Conservation (phyloP, 1,140 invertebrate species). For the Macrocentrus cingulum region DNA sequence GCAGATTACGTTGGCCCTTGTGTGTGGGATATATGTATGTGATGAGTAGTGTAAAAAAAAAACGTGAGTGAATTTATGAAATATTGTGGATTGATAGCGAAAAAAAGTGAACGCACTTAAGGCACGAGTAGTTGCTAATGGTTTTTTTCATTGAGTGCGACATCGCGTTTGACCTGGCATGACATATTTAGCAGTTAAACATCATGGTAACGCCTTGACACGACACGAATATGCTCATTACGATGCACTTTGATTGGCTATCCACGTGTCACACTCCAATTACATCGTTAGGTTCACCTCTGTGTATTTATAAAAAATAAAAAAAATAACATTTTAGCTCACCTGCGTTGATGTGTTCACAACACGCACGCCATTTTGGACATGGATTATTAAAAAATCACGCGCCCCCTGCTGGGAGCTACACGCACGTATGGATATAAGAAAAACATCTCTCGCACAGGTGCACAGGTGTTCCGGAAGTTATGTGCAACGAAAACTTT, state of each 20-base stretch:
- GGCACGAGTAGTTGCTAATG: neutral
- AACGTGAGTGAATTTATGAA: too few relatives aligned
- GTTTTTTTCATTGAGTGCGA: neutral
- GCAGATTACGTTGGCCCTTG: too few relatives aligned
- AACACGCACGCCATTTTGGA: conserved; percentile 32
- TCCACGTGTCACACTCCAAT: conserved; percentile 32
- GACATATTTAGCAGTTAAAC: conserved; percentile 20
- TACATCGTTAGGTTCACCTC: conserved; percentile 20
- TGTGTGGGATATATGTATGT: too few relatives aligned
- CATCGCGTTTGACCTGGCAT: conserved; percentile 12
- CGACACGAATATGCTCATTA: conserved; percentile 16
- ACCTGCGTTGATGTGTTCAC: conserved; percentile 25
- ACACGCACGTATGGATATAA: conserved; percentile 18
- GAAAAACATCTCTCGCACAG: conserved; percentile 16
- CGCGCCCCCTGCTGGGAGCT: conserved; percentile 23
- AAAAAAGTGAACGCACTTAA: neutral
- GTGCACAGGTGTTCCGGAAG: conserved; percentile 28
- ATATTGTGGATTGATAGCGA: too few relatives aligned
- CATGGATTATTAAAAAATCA: conserved; percentile 29
- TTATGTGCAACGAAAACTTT: conserved; percentile 4
- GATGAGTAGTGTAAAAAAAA: too few relatives aligned
- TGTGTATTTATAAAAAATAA: neutral
- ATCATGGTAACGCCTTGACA: conserved; percentile 20
- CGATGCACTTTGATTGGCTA: conserved; percentile 18
- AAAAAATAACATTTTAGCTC: conserved; percentile 1